These are phyloP conservation scores for Dolichallabes microphthalmus DNA, from an alignment of 2,113 vertebrate genomes.

Conservation along the genomic window DNA sequence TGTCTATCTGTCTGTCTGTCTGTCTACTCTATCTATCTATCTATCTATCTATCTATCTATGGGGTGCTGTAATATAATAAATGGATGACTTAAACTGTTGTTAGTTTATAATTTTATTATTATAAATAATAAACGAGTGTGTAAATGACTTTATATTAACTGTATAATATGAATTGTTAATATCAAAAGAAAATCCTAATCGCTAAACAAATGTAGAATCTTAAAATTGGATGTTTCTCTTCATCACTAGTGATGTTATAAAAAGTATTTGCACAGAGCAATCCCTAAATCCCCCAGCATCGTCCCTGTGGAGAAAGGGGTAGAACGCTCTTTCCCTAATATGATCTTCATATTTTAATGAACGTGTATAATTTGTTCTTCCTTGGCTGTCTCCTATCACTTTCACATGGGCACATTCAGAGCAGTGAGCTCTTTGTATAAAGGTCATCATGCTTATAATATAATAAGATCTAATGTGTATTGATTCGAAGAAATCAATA, in stretches of 20 bases:
- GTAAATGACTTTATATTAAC: neutral
- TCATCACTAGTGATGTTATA: neutral
- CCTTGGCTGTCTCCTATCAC: neutral
- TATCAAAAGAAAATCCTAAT: neutral
- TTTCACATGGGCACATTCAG: neutral
- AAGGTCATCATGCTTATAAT: slow-evolving; percentile 13
- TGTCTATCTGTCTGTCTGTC: too few species aligned
- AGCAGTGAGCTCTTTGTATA: neutral
- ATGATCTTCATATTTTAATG: slow-evolving; percentile 27
- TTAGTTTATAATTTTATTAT: too few species aligned
- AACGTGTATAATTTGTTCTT: slow-evolving; percentile 21
- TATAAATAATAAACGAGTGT: too few species aligned
- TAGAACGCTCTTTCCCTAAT: slow-evolving; percentile 18
- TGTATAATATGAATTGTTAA: neutral
- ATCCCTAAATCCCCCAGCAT: neutral
- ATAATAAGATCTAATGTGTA: neutral
- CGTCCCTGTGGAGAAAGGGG: neutral
- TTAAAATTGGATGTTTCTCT: neutral
- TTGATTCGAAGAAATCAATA: slow-evolving; percentile 17
- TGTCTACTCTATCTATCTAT: too few species aligned
- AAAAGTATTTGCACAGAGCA: neutral
- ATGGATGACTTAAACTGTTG: too few species aligned
- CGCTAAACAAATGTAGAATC: neutral
- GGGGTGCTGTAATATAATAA: neutral
- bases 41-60: too few species aligned